A percentile compares a stretch with the other conserved stretches of the same genome.
Conservation (phyloP, 2,888 invertebrate genomes). For the Yponomeuta evonymella region DNA sequence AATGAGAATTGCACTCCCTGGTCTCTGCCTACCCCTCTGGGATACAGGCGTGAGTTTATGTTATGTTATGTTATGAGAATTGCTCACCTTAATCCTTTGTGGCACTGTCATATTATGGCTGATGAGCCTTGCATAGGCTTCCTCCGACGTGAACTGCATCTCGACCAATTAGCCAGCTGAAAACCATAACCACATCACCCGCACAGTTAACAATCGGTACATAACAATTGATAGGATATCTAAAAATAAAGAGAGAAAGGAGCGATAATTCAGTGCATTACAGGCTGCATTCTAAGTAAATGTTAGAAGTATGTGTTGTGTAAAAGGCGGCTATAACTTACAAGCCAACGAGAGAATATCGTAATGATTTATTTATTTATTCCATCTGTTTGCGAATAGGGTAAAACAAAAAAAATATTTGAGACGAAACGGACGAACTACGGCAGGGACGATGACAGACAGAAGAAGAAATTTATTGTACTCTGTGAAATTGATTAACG, state of each 20-base stretch:
- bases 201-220: background rate
- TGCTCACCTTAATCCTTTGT: constrained; percentile 63
- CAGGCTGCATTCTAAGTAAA: background rate
- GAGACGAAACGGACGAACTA: background rate
- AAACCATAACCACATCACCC: background rate
- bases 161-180: constrained; percentile 20
- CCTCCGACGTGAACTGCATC: constrained; percentile 65
- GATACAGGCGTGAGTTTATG: too few species aligned
- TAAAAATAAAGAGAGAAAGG: constrained; percentile 5
- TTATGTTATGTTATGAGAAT: too few species aligned
- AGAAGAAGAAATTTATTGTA: too few species aligned
- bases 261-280: background rate
- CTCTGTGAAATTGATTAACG: background rate
- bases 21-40: too few species aligned
- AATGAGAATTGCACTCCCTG: background rate
- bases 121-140: constrained; percentile 66
- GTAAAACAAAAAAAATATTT: background rate
- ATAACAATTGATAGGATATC: constrained; percentile 1
- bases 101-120: constrained; percentile 73
- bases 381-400: background rate
- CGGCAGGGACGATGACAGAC: background rate
- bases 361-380: background rate
- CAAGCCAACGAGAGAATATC: background rate
- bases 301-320: too few species aligned
- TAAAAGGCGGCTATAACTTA: background rate